Base-by-base conservation (phyloP, 2,113 vertebrate genomes). In the Ciconia boyciana region DNA sequence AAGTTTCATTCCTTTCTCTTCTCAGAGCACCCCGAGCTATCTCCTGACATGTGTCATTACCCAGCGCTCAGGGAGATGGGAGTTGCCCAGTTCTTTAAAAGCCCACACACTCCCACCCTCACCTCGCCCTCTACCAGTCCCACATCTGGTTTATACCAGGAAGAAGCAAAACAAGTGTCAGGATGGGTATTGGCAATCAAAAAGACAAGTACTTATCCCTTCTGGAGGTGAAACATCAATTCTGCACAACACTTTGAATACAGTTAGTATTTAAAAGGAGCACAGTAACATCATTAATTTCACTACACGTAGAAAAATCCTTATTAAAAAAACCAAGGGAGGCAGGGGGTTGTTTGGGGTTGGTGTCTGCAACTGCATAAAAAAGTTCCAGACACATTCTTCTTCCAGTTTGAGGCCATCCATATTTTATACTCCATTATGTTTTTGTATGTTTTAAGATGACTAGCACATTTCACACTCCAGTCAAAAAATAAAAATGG, bases 391-490 rank as follows among this genome's bases (percentile, higher is more conserved):
- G 91, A 46, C 51, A 68, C 36, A 76, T 83, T 65, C 82, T 91
- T 89, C 74, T 90, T 94, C 49, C 77, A 89, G 48, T 79, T 28
- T 72, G 75, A 92, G 66, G 69, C n/a, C 36, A 80, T 93, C 32
- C 84, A 18, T 69, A 89, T 83, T 96, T 88, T 74, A 70, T 51
- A 74, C 17, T 88, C 54, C 39, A 48, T 74, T 87, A 58, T 41
- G 46, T 4, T 62, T 91, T 91, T 58, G 32, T 72, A 44, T 28
- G 39, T 32, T 89, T 72, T 62, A 87, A 85, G 84, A 93, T 39
- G 58, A 96, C 54, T 46, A 70, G 77, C 77, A 91, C 46, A 85
- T 91, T 94, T 94, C 77, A 84, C 43, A 80, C 66, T 58, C 36
- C 62, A 76, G 62, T 58, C 10, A 89, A 85, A 83, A 75, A 92